Conservation (phyloP, 2,113 vertebrate species). For the Elgaria multicarinata region DNA sequence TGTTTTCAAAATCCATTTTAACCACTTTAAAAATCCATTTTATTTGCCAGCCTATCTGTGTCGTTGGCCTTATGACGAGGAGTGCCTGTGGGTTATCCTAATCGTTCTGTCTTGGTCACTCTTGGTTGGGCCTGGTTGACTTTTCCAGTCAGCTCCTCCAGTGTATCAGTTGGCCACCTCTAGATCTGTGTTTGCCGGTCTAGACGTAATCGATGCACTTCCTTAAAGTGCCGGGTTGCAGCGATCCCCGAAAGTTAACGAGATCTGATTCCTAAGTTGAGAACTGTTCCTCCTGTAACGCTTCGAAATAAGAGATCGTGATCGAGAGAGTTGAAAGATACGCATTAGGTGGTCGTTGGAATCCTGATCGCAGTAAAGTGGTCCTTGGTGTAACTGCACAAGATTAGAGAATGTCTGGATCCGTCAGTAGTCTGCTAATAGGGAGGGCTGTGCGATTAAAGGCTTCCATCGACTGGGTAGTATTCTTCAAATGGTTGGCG, state of each 20-base stretch:
- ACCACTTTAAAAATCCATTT: slow-evolving; percentile 86
- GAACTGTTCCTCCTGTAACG: slow-evolving; percentile 86
- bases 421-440: slow-evolving; percentile 85
- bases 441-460: slow-evolving; percentile 88
- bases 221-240: slow-evolving; percentile 86
- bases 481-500: slow-evolving; percentile 87
- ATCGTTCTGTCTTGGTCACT: slow-evolving; percentile 99
- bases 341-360: slow-evolving; percentile 87
- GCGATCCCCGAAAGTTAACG: slow-evolving; percentile 86
- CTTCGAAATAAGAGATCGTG: slow-evolving; percentile 87
- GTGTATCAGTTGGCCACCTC: slow-evolving; percentile 92
- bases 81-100: slow-evolving; percentile 92
- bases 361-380: slow-evolving; percentile 89
- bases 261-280: slow-evolving; percentile 89
- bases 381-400: slow-evolving; percentile 88
- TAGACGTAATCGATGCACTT: slow-evolving; percentile 86
- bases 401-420: slow-evolving; percentile 97
- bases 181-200: slow-evolving; percentile 95
- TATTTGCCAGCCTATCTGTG: slow-evolving; percentile 99
- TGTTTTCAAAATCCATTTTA: slow-evolving; percentile 67
- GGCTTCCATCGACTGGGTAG: slow-evolving; percentile 89
- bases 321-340: slow-evolving; percentile 84
- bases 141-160: slow-evolving; percentile 94
- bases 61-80: slow-evolving; percentile 98
- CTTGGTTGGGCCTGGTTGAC: slow-evolving; percentile 97